These are phyloP conservation scores for Parazoanthus atlanticus DNA, from an alignment of 92 coral and sea anemone genomes.

Conservation along the genomic window DNA sequence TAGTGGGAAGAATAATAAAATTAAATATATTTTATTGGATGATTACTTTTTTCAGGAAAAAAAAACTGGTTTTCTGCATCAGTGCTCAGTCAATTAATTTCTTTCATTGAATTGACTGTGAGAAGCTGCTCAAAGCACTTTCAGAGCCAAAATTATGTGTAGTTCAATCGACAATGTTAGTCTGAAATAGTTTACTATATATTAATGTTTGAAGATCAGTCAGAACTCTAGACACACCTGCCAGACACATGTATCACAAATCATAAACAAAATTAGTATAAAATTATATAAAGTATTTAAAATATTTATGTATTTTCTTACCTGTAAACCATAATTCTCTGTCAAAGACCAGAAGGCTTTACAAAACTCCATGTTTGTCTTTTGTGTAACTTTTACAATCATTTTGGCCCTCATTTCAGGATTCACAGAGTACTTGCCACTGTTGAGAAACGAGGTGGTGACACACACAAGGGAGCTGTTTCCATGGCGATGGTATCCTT, in stretches of 20 bases:
- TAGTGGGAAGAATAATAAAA: background rate
- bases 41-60: too few relatives aligned
- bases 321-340: constrained; percentile 93
- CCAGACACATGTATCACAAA: too few relatives aligned
- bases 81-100: too few relatives aligned
- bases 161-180: too few relatives aligned
- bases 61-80: too few relatives aligned
- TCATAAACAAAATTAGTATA: background rate
- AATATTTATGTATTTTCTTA: constrained; percentile 13
- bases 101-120: too few relatives aligned
- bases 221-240: too few relatives aligned
- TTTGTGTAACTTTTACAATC: constrained; percentile 81
- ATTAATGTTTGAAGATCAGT: too few relatives aligned
- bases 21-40: background rate
- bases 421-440: constrained; percentile 92
- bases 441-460: constrained; percentile 82
- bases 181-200: too few relatives aligned
- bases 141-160: too few relatives aligned
- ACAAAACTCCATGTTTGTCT: constrained; percentile 90
- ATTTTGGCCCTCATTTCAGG: constrained; percentile 95
- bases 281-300: too few relatives aligned
- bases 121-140: too few relatives aligned
- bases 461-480: constrained; percentile 66
- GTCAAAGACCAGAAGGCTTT: constrained; percentile 98
- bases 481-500: constrained; percentile 89